Evolutionary conservation across 2,113 vertebrate genomes (phyloP).

Genomic region (Orthonyx spaldingii): DNA sequence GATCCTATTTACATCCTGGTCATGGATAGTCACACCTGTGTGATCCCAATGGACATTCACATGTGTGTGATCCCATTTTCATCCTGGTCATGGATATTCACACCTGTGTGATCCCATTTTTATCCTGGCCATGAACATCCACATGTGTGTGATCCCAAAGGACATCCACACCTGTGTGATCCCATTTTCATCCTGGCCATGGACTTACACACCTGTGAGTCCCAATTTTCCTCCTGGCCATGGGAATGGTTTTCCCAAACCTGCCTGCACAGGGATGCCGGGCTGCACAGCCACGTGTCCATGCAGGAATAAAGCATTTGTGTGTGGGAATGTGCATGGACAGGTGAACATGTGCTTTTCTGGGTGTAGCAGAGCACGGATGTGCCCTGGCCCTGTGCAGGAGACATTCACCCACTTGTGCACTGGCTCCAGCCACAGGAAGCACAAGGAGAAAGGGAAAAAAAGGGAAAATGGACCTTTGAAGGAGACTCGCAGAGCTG

Average conservation of each 20-base stretch:
- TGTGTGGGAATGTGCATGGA: neutral
- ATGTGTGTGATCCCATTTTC: neutral
- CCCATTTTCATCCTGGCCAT: neutral
- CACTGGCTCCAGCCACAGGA: neutral
- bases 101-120: fast-evolving
- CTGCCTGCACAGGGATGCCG: neutral
- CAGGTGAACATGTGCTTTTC: neutral
- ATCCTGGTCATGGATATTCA: neutral
- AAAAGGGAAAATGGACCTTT: neutral
- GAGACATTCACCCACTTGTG: neutral
- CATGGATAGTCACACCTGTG: fast-evolving
- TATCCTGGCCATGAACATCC: neutral
- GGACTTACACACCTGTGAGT: neutral
- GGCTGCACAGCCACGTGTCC: neutral
- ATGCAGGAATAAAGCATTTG: neutral
- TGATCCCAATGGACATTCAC: neutral
- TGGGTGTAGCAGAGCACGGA: neutral
- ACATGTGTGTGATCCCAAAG: neutral
- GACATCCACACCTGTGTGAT: neutral
- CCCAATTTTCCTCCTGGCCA: neutral
- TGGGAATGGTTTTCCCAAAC: neutral
- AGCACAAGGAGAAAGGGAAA: neutral
- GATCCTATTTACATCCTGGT: neutral
- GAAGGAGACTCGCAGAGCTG: neutral
- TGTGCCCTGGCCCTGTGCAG: neutral